These are phyloP conservation scores for Sialis fuliginosa DNA, from an alignment of 2,888 invertebrate genomes.

Conservation along the genomic window DNA sequence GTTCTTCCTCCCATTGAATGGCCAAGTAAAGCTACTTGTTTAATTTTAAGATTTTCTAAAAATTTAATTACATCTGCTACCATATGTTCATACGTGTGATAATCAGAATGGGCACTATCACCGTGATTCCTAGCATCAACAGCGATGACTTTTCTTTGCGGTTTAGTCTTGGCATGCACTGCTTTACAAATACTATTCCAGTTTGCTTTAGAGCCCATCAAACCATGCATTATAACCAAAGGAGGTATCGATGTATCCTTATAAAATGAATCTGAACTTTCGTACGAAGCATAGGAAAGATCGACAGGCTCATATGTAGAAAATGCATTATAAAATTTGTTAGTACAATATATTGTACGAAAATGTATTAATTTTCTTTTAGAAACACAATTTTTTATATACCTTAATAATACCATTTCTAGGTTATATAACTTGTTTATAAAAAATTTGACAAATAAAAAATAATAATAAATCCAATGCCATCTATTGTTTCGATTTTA, in stretches of 20 bases:
- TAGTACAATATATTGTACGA: too few relatives aligned
- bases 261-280: constrained; percentile 27
- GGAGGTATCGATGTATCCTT: constrained; percentile 30
- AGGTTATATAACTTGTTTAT: too few relatives aligned
- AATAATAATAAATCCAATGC: too few relatives aligned
- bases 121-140: constrained; percentile 93
- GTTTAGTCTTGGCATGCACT: constrained; percentile 39
- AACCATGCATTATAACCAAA: constrained; percentile 71
- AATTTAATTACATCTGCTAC: constrained; percentile 53
- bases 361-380: too few relatives aligned
- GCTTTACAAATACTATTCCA: constrained; percentile 70
- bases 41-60: constrained; percentile 40
- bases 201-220: constrained; percentile 73
- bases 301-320: constrained; percentile 24
- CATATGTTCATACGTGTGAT: constrained; percentile 58
- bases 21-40: constrained; percentile 55
- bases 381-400: too few relatives aligned
- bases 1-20: constrained; percentile 95
- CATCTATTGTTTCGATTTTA: too few relatives aligned
- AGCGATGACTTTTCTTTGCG: constrained; percentile 53
- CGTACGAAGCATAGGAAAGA: constrained; percentile 49
- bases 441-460: too few relatives aligned
- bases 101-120: constrained; percentile 63
- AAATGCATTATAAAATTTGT: background rate
- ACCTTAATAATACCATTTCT: too few relatives aligned